Base-by-base conservation (phyloP, 2,888 invertebrate genomes). In the Heliconius erato region DNA sequence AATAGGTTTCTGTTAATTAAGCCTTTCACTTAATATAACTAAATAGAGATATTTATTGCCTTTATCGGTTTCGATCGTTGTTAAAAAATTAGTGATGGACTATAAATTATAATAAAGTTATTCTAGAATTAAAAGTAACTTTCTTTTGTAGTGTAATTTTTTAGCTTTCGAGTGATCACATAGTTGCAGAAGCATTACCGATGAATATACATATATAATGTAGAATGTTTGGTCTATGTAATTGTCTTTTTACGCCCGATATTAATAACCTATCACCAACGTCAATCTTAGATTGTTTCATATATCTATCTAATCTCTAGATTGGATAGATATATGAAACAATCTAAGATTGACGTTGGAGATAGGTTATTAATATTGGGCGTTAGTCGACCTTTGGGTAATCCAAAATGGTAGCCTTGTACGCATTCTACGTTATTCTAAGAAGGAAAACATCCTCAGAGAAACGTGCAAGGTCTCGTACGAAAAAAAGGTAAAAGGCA, bases 21-120 rank as follows among this genome's bases (percentile, higher is more conserved):
- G 69, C 84, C 84, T 84, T 84, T 84, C 84, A 82, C 84, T 80
- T 69, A 80, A 19, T 76, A 80, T 82, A 79, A 84, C 80, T 76
- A 76, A 84, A 79, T 83, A 68, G 79, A 84, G 79, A 83, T 81
- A 84, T 84, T 82, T 84, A 83, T 81, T 72, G 82, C 78, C 79
- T 82, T 83, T 84, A 81, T 82, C 81, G 77, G 76, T 59, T 81
- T 72, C 80, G 77, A 82, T 79, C 49, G 80, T 26, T 71, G 68
- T 72, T 79, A 79, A 81, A 82, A 80, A 79, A 76, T 81, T 81
- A 65, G 82, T 40, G 71, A 82, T 63, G 77, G 80, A 67, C 72
- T 79, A 84, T 81, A 84, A 84, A 84, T 83, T 83, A 81, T 77
- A 54, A 76, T 35, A 77, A 79, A 83, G 32, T 79, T 81, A 79